These are phyloP conservation scores for Mugil cephalus DNA, from an alignment of 2,113 vertebrate species.

Conservation along the genomic window DNA sequence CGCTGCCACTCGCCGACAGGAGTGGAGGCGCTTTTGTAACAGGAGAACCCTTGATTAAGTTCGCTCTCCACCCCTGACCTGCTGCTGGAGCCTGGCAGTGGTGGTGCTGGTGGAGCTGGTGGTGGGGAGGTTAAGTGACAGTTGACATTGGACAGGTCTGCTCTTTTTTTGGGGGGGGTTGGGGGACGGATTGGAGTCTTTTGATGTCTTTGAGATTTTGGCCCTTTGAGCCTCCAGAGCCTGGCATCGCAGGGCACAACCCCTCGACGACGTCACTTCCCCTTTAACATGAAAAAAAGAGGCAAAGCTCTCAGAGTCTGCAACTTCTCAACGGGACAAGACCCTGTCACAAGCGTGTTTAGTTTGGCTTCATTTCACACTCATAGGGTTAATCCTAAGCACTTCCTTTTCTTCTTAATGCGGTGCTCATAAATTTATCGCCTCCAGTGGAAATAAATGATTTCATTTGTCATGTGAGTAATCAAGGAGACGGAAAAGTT, in stretches of 20 bases:
- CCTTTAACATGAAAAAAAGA: slow-evolving; percentile 16
- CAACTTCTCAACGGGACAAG: slow-evolving; percentile 44
- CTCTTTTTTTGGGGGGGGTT: slow-evolving; percentile 12
- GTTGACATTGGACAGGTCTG: slow-evolving; percentile 80
- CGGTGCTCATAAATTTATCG: background rate
- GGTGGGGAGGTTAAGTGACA: slow-evolving; percentile 75
- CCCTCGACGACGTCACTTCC: slow-evolving; percentile 58
- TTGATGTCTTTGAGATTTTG: slow-evolving; percentile 58
- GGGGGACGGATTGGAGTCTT: slow-evolving; percentile 43
- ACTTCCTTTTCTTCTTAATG: background rate
- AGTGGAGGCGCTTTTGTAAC: slow-evolving; percentile 77
- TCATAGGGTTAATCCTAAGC: too few relatives aligned
- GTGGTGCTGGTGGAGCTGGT: slow-evolving; percentile 33
- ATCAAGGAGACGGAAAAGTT: background rate
- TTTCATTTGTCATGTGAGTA: background rate
- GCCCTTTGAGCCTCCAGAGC: slow-evolving; percentile 12
- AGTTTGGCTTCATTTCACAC: slow-evolving; percentile 15
- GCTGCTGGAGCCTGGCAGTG: slow-evolving; percentile 53
- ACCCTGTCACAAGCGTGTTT: slow-evolving; percentile 21
- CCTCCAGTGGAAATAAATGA: background rate
- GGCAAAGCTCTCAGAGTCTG: slow-evolving; percentile 29
- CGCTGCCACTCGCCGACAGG: slow-evolving; percentile 25
- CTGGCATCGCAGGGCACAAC: slow-evolving; percentile 38
- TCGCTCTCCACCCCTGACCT: slow-evolving; percentile 71
- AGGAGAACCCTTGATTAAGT: slow-evolving; percentile 83